A percentile compares a stretch with the other conserved stretches of the same genome.
Evolutionary conservation across 2,888 invertebrate genomes (phyloP).

Genomic region (Magallana nippona): DNA sequence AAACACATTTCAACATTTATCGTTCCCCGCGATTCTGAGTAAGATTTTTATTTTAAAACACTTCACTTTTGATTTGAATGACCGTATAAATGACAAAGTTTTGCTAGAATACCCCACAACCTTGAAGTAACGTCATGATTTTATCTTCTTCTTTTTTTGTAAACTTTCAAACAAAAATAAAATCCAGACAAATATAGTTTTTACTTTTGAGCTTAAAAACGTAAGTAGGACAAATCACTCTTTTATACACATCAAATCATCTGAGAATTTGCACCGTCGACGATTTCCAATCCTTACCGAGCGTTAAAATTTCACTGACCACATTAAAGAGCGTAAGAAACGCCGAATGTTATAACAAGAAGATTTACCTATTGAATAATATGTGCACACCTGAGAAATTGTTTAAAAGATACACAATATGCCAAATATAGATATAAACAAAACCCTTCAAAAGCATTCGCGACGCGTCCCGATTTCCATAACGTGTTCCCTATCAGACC

Average conservation of each 20-base stretch:
- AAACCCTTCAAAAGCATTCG: slow-evolving; percentile 13
- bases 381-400: background rate
- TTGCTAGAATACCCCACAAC: background rate
- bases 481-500: slow-evolving; percentile 7
- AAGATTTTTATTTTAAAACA: slow-evolving; percentile 2
- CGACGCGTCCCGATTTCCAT: slow-evolving; percentile 10
- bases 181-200: background rate
- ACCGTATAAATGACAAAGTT: background rate
- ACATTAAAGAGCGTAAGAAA: background rate
- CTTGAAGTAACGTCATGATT: background rate
- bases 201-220: background rate
- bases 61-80: background rate
- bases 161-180: background rate
- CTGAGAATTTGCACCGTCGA: no score
- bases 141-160: background rate
- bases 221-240: background rate
- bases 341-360: background rate
- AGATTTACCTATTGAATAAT: slow-evolving; percentile 21
- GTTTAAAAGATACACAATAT: background rate
- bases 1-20: no score
- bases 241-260: background rate
- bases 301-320: background rate
- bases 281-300: no score
- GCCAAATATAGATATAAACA: background rate
- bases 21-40: background rate